A percentile compares a stretch with the other conserved stretches of the same genome.
Conservation (phyloP, 2,888 invertebrate species). For the Lasioglossum calceatum region DNA sequence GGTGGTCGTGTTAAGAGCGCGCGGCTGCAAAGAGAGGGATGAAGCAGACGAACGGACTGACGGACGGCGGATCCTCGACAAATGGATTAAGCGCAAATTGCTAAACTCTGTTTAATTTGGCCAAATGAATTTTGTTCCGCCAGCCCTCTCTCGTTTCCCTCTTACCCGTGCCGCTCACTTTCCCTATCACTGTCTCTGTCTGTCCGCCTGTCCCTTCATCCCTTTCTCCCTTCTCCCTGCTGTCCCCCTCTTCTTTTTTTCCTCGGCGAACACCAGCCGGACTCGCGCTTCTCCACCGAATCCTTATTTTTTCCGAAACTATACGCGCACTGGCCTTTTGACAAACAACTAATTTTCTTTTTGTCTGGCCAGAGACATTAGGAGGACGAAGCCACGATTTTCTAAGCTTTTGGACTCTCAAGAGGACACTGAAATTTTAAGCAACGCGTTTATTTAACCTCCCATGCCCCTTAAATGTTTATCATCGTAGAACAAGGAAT, state of each 20-base stretch:
- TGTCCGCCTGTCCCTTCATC: conserved; percentile 2
- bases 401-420: background rate
- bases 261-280: background rate
- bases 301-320: conserved; percentile 18
- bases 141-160: conserved; percentile 54
- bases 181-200: conserved; percentile 3
- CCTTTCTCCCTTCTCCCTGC: background rate
- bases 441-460: background rate
- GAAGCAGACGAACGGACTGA: conserved; percentile 63
- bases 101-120: conserved; percentile 83
- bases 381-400: background rate
- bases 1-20: conserved; percentile 49
- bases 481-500: background rate
- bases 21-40: conserved; percentile 40
- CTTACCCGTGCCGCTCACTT: conserved; percentile 15
- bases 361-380: background rate
- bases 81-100: conserved; percentile 82
- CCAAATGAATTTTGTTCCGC: conserved; percentile 81
- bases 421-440: background rate
- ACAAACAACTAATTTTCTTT: conserved; percentile 6
- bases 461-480: background rate
- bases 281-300: background rate
- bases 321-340: background rate
- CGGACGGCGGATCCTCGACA: conserved; percentile 78
- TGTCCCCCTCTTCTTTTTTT: background rate